Percentiles rank a stretch among this genome's conserved stretches.
Evolutionary conservation across 2,797 vertebrate species (phyloP).

Genomic region (Silurus aristotelis): DNA sequence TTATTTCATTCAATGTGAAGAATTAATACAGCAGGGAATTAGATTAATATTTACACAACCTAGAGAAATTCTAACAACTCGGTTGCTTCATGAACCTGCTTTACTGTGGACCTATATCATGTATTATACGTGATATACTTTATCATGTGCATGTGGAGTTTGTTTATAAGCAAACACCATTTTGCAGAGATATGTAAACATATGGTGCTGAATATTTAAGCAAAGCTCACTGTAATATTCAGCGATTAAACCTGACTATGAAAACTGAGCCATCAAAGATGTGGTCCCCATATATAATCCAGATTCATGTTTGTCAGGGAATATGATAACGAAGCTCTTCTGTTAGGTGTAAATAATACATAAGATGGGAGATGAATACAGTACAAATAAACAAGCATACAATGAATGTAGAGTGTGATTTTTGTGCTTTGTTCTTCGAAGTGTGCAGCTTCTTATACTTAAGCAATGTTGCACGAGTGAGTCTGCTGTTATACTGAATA

Average conservation of each 20-base stretch:
- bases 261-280: background rate
- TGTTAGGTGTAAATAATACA: background rate
- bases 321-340: background rate
- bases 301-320: background rate
- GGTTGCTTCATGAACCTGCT: background rate
- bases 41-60: conserved; percentile 30
- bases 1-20: conserved; percentile 35
- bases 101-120: background rate
- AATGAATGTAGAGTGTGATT: background rate
- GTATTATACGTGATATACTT: background rate
- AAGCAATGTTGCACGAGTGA: background rate
- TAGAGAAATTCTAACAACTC: conserved; percentile 3
- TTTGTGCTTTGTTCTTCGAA: background rate
- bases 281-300: background rate
- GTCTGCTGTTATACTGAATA: background rate
- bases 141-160: background rate
- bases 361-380: background rate
- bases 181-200: conserved; percentile 7
- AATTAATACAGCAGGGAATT: conserved; percentile 50
- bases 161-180: background rate
- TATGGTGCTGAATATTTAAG: background rate
- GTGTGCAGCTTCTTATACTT: background rate
- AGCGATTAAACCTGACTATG: background rate
- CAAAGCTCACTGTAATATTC: conserved; percentile 4
- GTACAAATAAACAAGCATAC: background rate